A percentile compares a stretch with the other conserved stretches of the same genome.
These are phyloP conservation scores for Stenodema calcarata DNA, from an alignment of 2,888 invertebrate genomes.

Conservation along the genomic window DNA sequence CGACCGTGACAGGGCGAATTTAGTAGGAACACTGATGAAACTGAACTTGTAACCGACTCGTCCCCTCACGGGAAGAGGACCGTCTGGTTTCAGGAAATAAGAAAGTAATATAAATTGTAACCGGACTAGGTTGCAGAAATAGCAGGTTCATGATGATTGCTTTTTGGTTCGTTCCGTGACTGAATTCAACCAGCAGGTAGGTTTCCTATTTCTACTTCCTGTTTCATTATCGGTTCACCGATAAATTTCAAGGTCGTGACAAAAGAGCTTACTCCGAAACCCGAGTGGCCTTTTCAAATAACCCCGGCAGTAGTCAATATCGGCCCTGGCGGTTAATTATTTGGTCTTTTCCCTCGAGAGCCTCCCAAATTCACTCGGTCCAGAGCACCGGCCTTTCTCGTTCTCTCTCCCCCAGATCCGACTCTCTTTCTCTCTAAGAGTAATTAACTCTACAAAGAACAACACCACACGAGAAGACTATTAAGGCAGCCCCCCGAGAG, in stretches of 20 bases:
- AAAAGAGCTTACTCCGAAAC: not conserved
- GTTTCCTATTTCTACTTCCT: not conserved
- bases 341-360: not conserved
- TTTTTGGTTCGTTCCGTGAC: not conserved
- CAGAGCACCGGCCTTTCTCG: not conserved
- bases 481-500: not conserved
- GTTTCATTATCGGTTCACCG: not conserved
- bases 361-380: not conserved
- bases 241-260: constrained; percentile 2
- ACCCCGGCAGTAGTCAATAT: not conserved
- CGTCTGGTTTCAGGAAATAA: too few species aligned
- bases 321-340: not conserved
- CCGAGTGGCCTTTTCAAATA: not conserved
- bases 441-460: not conserved
- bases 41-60: too few species aligned
- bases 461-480: not conserved
- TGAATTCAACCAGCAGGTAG: not conserved
- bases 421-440: not conserved
- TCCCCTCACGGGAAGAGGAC: too few species aligned
- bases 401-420: not conserved
- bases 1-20: too few species aligned
- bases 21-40: too few species aligned
- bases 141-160: not conserved
- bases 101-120: not conserved
- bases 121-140: not conserved